A percentile compares a stretch with the other conserved stretches of the same genome.
These are phyloP conservation scores for Melopsittacus undulatus DNA, from an alignment of 2,797 vertebrate genomes.

Conservation along the genomic window DNA sequence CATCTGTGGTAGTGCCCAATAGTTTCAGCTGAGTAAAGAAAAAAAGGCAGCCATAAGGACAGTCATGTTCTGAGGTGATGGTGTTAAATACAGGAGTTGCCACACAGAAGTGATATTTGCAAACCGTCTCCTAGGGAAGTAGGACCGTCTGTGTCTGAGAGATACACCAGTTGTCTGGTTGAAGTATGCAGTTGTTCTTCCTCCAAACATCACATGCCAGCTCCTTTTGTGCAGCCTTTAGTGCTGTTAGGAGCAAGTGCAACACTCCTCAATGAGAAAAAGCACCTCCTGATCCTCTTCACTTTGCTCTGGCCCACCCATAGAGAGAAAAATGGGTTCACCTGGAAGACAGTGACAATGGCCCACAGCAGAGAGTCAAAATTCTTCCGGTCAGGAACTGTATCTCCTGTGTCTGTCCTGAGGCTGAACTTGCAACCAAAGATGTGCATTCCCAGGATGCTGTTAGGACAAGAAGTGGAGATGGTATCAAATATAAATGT, in stretches of 20 bases:
- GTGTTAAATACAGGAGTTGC: not conserved
- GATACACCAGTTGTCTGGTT: not conserved
- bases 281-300: not conserved
- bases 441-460: conserved; percentile 98
- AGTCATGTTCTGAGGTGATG: not conserved
- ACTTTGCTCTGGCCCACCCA: not conserved
- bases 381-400: conserved; percentile 96
- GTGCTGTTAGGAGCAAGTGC: not conserved
- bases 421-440: conserved; percentile 98
- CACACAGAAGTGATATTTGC: not conserved
- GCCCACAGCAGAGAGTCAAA: conserved; percentile 97
- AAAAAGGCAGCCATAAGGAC: not conserved
- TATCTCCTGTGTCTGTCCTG: conserved; percentile 93
- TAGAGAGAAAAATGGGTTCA: conserved; percentile 35
- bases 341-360: conserved; percentile 97
- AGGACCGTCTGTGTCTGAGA: not conserved
- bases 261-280: not conserved
- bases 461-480: conserved; percentile 56
- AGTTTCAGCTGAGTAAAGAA: not conserved
- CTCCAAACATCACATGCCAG: not conserved
- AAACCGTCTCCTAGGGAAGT: not conserved
- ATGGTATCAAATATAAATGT: not conserved
- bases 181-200: not conserved
- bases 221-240: not conserved
- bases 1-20: not conserved